phyloP scores from a whole-genome alignment of 2,888 invertebrate species.

The Nomada goodeniana region DNA sequence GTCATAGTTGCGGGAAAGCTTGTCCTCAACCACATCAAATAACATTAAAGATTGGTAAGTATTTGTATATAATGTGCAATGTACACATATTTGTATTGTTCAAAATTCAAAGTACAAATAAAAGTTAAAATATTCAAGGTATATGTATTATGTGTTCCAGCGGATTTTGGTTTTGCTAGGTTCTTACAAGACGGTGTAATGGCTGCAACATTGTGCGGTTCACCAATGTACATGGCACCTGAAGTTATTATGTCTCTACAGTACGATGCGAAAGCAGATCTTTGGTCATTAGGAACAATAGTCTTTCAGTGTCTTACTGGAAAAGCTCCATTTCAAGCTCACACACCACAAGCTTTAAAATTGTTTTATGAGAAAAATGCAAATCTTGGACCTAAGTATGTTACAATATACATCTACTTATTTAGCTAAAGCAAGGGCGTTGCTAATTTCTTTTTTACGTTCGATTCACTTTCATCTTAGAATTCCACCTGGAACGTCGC shows the following conservation, averaged over 20 bases:
- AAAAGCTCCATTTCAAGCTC: constrained; percentile 99
- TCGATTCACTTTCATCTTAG: constrained; percentile 84
- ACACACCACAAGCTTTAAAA: constrained; percentile 98
- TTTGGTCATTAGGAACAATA: constrained; percentile 99
- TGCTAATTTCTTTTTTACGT: background rate
- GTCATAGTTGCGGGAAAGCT: constrained; percentile 89
- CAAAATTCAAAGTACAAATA: background rate
- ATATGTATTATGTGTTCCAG: constrained; percentile 85
- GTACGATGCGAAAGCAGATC: constrained; percentile 99
- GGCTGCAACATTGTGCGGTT: constrained; percentile 99
- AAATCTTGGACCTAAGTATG: constrained; percentile 95
- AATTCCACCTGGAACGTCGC: constrained; percentile 97
- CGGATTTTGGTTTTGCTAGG: constrained; percentile 99
- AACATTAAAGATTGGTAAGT: constrained; percentile 95
- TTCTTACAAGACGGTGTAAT: constrained; percentile 99
- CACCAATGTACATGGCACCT: constrained; percentile 99
- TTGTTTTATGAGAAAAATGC: constrained; percentile 98
- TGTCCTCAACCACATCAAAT: constrained; percentile 93
- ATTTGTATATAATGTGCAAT: background rate
- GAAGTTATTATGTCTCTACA: constrained; percentile 99
- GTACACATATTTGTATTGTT: background rate
- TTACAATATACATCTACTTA: constrained; percentile 55
- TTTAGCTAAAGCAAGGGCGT: background rate
- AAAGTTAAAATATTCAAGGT: constrained; percentile 1
- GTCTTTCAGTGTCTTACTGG: constrained; percentile 99